Evolutionary conservation across 2,888 invertebrate species (phyloP), one percentile per base, ranked within the genome.

Genomic region (Volucella zonaria): DNA sequence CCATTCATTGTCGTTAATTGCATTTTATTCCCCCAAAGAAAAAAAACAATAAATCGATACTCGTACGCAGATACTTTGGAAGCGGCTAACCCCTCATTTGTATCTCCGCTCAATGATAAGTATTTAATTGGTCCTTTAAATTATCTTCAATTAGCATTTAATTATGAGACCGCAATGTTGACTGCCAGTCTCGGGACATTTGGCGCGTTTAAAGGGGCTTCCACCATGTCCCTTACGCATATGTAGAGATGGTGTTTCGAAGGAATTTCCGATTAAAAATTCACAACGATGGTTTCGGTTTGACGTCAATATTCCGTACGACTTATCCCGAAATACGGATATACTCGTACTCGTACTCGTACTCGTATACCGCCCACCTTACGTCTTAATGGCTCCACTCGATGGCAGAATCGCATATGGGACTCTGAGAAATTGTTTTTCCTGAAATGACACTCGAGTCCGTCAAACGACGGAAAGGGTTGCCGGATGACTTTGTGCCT

Each of bases 91-190:
- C 49, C 42, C n/a, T 14, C 45, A 45, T 42, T 45, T 59, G 31
- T 38, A 58, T n/a, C 31, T 6, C 31, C 49, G 40, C 59, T 45
- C 59, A 59, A 79, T 75, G 71, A 83, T 79, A 83, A 83, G 62
- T 61, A 79, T 79, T 83, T 83, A 79, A 83, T 79, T 76, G 76
- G 75, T 83, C 70, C 79, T 77, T 82, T 73, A 31, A 82, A 85
- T 85, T 81, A 81, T 76, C 71, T 81, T 81, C 85, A 81, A 81
- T 82, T 85, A 85, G 85, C 71, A 73, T 81, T 81, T 71, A 83
- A 66, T 83, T 83, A 80, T 80, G 64, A 58, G 80, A 82, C 77
- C 77, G 43, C 71, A 77, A 59, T 52, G 70, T 61, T 71, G 76
- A 31, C 66, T 71, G 10, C 11, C n/a, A 40, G 45, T 81, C 59